Percentiles rank a stretch among this genome's conserved stretches.
Evolutionary conservation across 2,888 invertebrate genomes (phyloP).

Genomic region (Drosophila mettleri): DNA sequence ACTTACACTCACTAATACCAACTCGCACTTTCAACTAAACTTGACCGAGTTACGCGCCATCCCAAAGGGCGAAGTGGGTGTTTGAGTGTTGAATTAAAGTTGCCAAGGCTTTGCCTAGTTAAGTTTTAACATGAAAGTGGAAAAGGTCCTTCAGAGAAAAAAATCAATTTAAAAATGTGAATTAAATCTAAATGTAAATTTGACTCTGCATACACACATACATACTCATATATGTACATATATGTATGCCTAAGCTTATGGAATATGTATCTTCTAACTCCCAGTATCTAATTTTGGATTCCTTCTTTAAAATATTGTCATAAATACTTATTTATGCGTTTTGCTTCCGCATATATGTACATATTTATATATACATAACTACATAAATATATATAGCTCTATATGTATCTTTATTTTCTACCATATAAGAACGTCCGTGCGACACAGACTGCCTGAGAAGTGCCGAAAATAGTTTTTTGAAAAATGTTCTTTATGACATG

Average conservation of each 20-base stretch:
- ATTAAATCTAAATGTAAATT: slow-evolving; percentile 6
- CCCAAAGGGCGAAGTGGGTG: slow-evolving; percentile 7
- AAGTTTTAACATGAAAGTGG: background rate
- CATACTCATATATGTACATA: background rate
- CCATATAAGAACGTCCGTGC: slow-evolving; percentile 18
- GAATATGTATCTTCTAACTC: slow-evolving; percentile 3
- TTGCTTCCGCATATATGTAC: slow-evolving; percentile 35
- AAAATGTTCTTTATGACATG: slow-evolving; percentile 37
- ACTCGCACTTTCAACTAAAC: slow-evolving; percentile 57
- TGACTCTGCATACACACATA: background rate
- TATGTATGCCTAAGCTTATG: background rate
- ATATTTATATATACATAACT: too few relatives aligned
- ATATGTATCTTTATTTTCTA: slow-evolving; percentile 14
- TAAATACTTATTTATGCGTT: slow-evolving; percentile 14
- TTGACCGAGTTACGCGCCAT: slow-evolving; percentile 64
- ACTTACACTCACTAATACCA: slow-evolving; percentile 4
- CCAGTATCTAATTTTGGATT: slow-evolving; percentile 30
- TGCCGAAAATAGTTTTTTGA: slow-evolving; percentile 46
- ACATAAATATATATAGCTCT: too few relatives aligned
- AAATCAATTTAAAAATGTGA: background rate
- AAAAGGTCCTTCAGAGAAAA: slow-evolving; percentile 20
- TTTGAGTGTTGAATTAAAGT: slow-evolving; percentile 25
- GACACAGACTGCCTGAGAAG: slow-evolving; percentile 30
- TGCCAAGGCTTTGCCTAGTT: slow-evolving; percentile 39
- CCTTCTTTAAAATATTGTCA: slow-evolving; percentile 7